Evolutionary conservation across 2,888 invertebrate species (phyloP), one percentile per base, ranked within the genome.

Genomic region (Hesperia comma): DNA sequence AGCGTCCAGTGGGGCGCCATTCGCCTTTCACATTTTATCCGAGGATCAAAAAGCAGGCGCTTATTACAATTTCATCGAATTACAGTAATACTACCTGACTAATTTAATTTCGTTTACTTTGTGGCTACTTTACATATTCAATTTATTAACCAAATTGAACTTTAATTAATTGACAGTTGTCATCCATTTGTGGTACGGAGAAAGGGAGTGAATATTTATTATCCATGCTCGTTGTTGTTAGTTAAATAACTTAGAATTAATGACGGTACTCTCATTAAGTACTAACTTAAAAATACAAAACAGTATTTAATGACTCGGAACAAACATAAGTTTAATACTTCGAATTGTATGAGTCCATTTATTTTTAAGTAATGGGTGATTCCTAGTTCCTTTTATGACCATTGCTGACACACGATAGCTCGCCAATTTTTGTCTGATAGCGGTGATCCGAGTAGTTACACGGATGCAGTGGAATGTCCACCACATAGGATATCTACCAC

Each of bases 21-120:
- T 73, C 76, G 73, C 78, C 77, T 81, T 79, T 79, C 75, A 77
- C 79, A 81, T 84, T 84, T 82, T 84, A 85, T 81, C 80, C 77
- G 72, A 72, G 82, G 83, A 87, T 86, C 86, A 86, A 84, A 87
- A 87, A 83, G 77, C 78, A 72, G 70, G 78, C 75, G 76, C 75
- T 78, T 81, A 84, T 84, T 84, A 83, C 81, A 82, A 77, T 87
- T 84, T 80, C 79, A 79, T 82, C 75, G 80, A 75, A 83, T 86
- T 83, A 84, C 78, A 74, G 76, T 80, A 82, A 83, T 79, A 79
- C 79, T 77, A 74, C 69, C 68, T 68, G 63, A 75, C 72, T 84
- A 82, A 88, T 88, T 89, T 76, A 84, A 87, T 87, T 84, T 77
- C 75, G 73, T 79, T 73, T 77, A 75, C 71, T 76, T 73, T 75